phyloP scores from a whole-genome alignment of 2,888 invertebrate genomes.

The Volucella bombylans region DNA sequence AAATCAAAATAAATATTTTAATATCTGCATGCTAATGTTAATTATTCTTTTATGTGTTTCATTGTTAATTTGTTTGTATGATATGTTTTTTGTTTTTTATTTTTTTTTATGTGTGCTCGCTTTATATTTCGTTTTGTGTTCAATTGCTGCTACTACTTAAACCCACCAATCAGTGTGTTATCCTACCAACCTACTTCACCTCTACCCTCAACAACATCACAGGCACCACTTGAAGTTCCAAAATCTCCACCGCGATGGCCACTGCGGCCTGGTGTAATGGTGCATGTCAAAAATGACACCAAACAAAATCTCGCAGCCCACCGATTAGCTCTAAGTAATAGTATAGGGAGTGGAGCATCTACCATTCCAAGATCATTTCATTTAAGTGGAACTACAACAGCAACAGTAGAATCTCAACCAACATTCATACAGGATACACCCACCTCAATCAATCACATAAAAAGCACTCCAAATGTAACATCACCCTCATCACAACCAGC shows the following conservation, averaged over 20 bases:
- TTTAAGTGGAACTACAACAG: slow-evolving; percentile 53
- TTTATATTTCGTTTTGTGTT: slow-evolving; percentile 53
- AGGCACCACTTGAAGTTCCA: slow-evolving; percentile 77
- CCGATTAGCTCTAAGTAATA: slow-evolving; percentile 77
- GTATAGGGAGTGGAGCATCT: slow-evolving; percentile 40
- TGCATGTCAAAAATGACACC: slow-evolving; percentile 90
- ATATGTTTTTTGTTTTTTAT: slow-evolving; percentile 75
- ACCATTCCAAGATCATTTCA: slow-evolving; percentile 71
- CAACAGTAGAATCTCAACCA: slow-evolving; percentile 36
- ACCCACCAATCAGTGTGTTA: slow-evolving; percentile 78
- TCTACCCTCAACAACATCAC: slow-evolving; percentile 74
- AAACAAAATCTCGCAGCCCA: slow-evolving; percentile 87
- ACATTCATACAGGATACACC: neutral
- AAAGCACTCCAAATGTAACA: slow-evolving; percentile 67
- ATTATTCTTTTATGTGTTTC: slow-evolving; percentile 68
- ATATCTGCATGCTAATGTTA: slow-evolving; percentile 69
- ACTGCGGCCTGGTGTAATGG: slow-evolving; percentile 92
- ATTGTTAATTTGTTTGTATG: slow-evolving; percentile 72
- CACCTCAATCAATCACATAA: slow-evolving; percentile 39
- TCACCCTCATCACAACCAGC: slow-evolving; percentile 30
- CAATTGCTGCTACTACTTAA: slow-evolving; percentile 45
- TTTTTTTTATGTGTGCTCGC: slow-evolving; percentile 53
- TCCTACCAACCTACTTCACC: slow-evolving; percentile 79
- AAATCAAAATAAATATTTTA: too few species aligned
- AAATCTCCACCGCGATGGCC: slow-evolving; percentile 88